phyloP scores from a whole-genome alignment of 2,797 vertebrate genomes.

The Harpagifer antarcticus region DNA sequence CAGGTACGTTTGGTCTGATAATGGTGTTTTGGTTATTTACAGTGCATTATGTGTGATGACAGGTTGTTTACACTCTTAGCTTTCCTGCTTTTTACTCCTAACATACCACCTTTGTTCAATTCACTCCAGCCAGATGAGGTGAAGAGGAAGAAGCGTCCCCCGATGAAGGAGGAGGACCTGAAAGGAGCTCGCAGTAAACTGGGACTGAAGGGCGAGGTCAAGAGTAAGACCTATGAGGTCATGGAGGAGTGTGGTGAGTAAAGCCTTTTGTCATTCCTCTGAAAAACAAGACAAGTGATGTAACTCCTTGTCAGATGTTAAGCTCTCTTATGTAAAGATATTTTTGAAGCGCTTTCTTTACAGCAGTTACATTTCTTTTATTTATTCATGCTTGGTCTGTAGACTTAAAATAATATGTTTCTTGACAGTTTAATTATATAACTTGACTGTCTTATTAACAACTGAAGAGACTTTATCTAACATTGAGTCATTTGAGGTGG shows the following conservation, averaged over 20 bases:
- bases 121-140: constrained; percentile 79
- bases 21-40: not conserved
- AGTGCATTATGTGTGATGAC: not conserved
- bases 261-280: constrained; percentile 4
- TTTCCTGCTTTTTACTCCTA: not conserved
- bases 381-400: not conserved
- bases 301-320: not conserved
- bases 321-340: not conserved
- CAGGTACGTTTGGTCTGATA: constrained; percentile 69
- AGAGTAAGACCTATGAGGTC: constrained; percentile 98
- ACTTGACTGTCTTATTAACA: not conserved
- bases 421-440: not conserved
- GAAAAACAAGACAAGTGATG: not conserved
- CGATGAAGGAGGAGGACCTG: constrained; percentile 94
- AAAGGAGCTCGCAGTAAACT: constrained; percentile 95
- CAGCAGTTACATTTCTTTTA: not conserved
- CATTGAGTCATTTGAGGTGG: not conserved
- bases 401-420: not conserved
- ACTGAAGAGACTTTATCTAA: not conserved
- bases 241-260: constrained; percentile 95
- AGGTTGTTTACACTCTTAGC: not conserved
- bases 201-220: constrained; percentile 90
- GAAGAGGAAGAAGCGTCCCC: constrained; percentile 95
- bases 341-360: not conserved
- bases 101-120: not conserved